A percentile compares a stretch with the other conserved stretches of the same genome.
phyloP scores from a whole-genome alignment of 2,888 invertebrate species.

The Slavum lentiscoides region DNA sequence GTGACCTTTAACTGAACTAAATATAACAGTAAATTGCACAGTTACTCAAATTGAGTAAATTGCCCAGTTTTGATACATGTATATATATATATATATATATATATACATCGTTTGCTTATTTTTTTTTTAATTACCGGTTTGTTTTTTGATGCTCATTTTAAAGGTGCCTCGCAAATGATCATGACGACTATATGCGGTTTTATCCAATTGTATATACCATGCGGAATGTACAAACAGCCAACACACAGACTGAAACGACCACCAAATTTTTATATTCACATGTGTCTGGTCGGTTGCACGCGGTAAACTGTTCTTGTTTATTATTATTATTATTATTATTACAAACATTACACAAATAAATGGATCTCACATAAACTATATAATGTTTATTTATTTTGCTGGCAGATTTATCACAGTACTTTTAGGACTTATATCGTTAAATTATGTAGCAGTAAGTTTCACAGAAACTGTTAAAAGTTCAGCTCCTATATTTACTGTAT shows the following conservation, averaged over 20 bases:
- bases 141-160: too few relatives aligned
- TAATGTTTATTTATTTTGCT: slow-evolving; percentile 55
- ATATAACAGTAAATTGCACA: too few relatives aligned
- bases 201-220: slow-evolving; percentile 73
- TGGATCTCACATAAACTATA: background rate
- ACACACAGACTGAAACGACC: slow-evolving; percentile 66
- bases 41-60: too few relatives aligned
- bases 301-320: slow-evolving; percentile 61
- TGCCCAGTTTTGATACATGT: background rate
- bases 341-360: background rate
- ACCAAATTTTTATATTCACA: slow-evolving; percentile 73
- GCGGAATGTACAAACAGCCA: slow-evolving; percentile 70
- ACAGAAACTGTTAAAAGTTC: slow-evolving; percentile 81
- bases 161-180: slow-evolving; percentile 76
- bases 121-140: slow-evolving; percentile 12
- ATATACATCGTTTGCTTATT: background rate
- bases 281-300: slow-evolving; percentile 74
- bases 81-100: background rate
- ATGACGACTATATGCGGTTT: slow-evolving; percentile 76
- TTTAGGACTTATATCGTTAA: slow-evolving; percentile 73
- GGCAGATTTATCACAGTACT: slow-evolving; percentile 73
- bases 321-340: background rate
- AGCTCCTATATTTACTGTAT: slow-evolving; percentile 76
- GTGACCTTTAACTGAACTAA: too few relatives aligned
- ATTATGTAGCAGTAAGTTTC: slow-evolving; percentile 79